phyloP scores from a whole-genome alignment of 2,113 vertebrate species.

The Tachuris rubrigastra region DNA sequence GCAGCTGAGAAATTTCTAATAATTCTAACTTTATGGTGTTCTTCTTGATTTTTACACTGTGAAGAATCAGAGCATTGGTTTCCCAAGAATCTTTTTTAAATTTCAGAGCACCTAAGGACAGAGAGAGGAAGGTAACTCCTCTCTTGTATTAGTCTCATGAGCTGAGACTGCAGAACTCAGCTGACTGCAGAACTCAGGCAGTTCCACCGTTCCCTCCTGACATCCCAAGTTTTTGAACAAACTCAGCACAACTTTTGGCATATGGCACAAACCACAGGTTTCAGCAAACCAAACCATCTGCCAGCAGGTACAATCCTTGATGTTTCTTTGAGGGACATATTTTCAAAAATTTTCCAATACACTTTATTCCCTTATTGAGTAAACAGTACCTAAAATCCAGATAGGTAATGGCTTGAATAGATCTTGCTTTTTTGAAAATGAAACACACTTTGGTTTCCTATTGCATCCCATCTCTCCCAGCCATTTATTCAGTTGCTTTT shows the following conservation, averaged over 20 bases:
- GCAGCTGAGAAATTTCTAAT: background rate
- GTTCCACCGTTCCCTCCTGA: accelerated
- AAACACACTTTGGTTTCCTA: background rate
- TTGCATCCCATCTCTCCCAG: background rate
- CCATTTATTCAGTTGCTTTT: background rate
- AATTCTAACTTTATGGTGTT: accelerated
- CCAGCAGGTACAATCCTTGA: background rate
- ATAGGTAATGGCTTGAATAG: background rate
- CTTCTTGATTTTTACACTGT: accelerated
- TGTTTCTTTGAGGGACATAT: background rate
- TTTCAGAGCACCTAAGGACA: background rate
- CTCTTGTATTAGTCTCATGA: background rate
- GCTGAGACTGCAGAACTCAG: background rate
- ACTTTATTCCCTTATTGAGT: background rate
- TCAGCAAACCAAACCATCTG: background rate
- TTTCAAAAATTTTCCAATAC: background rate
- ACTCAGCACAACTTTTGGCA: background rate
- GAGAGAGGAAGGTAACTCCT: background rate
- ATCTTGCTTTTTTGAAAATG: background rate
- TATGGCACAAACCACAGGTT: background rate
- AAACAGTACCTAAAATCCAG: background rate
- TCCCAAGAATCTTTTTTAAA: background rate
- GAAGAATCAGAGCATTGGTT: background rate
- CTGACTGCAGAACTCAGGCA: background rate
- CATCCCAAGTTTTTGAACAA: background rate